Evolutionary conservation across 2,113 vertebrate genomes (phyloP).

Genomic region (Otis tarda): DNA sequence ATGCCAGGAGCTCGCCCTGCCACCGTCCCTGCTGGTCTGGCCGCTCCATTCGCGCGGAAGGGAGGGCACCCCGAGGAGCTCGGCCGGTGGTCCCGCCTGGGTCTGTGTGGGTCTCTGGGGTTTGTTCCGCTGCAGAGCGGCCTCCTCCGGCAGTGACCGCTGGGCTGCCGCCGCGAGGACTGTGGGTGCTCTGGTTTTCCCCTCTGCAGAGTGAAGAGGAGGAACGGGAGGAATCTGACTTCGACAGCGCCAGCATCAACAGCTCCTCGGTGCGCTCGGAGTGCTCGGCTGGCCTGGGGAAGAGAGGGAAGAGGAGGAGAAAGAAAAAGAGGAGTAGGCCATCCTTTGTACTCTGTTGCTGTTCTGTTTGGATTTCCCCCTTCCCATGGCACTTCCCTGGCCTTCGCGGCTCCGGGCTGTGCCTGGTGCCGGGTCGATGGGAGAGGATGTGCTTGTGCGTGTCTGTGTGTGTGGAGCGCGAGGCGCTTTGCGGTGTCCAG

Average conservation of each 20-base stretch:
- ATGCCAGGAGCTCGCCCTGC: background rate
- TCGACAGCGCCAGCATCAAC: conserved; percentile 95
- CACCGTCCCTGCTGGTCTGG: background rate
- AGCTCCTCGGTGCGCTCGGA: conserved; percentile 92
- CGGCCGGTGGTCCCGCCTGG: rapidly evolving
- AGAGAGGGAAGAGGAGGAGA: conserved; percentile 85
- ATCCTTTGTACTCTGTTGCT: conserved; percentile 5
- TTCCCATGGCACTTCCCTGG: background rate
- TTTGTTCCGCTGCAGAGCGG: background rate
- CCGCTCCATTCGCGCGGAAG: rapidly evolving
- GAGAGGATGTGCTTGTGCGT: background rate
- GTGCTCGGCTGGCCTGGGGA: conserved; percentile 83
- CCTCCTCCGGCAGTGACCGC: rapidly evolving
- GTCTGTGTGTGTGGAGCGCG: background rate
- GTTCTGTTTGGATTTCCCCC: background rate
- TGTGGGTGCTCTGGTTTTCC: background rate
- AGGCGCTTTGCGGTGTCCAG: background rate
- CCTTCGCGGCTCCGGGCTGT: background rate
- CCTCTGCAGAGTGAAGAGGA: conserved; percentile 91
- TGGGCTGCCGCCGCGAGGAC: background rate
- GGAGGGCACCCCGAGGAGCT: background rate
- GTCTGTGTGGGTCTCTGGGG: background rate
- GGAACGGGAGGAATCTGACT: conserved; percentile 93
- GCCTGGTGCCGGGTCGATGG: background rate
- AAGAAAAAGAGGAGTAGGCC: conserved; percentile 94